phyloP scores from a whole-genome alignment of 2,888 invertebrate species.

The Eucriotettix oculatus region DNA sequence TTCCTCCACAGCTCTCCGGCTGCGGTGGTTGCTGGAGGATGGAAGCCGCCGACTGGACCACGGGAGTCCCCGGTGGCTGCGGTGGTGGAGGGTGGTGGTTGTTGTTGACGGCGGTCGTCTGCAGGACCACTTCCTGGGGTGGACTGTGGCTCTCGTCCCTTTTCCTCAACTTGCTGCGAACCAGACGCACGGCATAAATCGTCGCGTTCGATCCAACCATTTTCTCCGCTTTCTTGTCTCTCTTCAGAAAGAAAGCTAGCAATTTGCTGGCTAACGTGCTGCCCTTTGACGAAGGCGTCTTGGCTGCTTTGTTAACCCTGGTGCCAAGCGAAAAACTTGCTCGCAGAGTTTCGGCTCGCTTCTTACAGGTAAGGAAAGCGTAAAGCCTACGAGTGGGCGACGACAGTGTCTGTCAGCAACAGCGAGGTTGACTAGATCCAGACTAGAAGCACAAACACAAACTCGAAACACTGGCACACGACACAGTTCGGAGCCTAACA shows the following conservation, averaged over 20 bases:
- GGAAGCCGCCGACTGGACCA: slow-evolving; percentile 14
- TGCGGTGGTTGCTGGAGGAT: slow-evolving; percentile 13
- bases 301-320: neutral
- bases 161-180: slow-evolving; percentile 78
- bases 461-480: neutral
- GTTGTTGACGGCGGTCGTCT: slow-evolving; percentile 30
- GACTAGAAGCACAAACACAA: neutral
- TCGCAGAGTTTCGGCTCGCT: neutral
- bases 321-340: neutral
- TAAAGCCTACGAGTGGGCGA: too few species aligned
- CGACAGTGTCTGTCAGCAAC: too few species aligned
- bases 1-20: slow-evolving; percentile 15
- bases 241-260: neutral
- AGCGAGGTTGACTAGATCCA: too few species aligned
- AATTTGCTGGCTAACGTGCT: neutral
- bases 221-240: slow-evolving; percentile 22
- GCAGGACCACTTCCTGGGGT: slow-evolving; percentile 44
- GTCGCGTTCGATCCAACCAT: slow-evolving; percentile 71
- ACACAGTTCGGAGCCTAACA: neutral
- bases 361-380: neutral
- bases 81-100: neutral
- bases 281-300: neutral
- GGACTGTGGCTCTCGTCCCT: slow-evolving; percentile 52
- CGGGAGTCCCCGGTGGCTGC: slow-evolving; percentile 11
- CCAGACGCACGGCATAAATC: slow-evolving; percentile 75